Evolutionary conservation across 1,140 invertebrate species (phyloP), one percentile per base, ranked within the genome.

Genomic region (Drosophila insularis): DNA sequence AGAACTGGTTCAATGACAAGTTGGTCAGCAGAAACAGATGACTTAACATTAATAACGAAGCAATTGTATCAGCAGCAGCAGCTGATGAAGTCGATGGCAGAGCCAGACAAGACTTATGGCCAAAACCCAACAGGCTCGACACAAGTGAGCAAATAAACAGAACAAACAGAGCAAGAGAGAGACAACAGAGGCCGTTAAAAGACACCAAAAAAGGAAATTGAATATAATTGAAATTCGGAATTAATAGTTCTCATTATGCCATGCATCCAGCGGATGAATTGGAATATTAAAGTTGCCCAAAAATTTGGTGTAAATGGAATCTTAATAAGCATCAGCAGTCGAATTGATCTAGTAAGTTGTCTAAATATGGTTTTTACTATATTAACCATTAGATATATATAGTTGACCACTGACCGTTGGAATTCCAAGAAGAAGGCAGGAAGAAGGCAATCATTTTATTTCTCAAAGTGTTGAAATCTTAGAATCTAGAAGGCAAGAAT

Each of bases 1-100:
- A 13, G 27, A 31, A 32, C 14, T 37, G 40, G 50, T n/a, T 27
- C 66, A 43, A 62, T 67, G 66, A 77, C 74, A 70, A 76, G 72
- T 75, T 75, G 71, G 72, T 31, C 64, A 68, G 54, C 64, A 60
- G 55, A 59, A 73, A 79, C 64, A 81, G 78, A 81, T 75, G 81
- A 79, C 66, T 73, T 79, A 75, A 71, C 82, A 86, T 86, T 86
- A 86, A 86, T 86, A 86, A 86, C 82, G 68, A 67, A 73, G 78
- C 75, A 87, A 79, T 87, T 81, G 82, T 71, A 77, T 75, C 74
- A n/a, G 23, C 71, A 66, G 55, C 17, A 55, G 69, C 70, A 73
- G 63, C 58, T 50, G 43, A 50, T 50, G 19, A 50, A 50, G 43
- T 50, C 43, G 43, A 50, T 19, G 43, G 43, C 17, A 46, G 43